Conservation (phyloP, 2,113 vertebrate genomes). For the Pangasianodon gigas region DNA sequence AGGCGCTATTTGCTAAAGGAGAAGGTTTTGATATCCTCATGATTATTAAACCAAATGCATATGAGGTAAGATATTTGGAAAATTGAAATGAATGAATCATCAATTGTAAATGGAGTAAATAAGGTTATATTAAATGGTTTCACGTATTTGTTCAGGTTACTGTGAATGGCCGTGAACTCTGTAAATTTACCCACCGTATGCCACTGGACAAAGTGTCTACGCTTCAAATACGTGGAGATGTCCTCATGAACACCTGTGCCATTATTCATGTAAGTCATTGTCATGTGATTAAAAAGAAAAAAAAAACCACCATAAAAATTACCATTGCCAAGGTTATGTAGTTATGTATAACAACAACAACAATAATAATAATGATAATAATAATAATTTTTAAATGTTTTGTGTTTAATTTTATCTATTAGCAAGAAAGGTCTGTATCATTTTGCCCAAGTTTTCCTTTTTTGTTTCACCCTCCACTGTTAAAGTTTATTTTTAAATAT, state of each 20-base stretch:
- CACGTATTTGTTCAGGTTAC: neutral
- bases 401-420: neutral
- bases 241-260: constrained; percentile 3
- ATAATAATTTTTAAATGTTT: neutral
- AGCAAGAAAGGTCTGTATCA: neutral
- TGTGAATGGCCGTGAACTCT: neutral
- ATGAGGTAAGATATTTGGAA: neutral
- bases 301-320: neutral
- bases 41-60: neutral
- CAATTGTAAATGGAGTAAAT: neutral
- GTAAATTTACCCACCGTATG: neutral
- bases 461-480: neutral
- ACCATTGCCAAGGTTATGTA: neutral
- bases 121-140: neutral
- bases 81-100: neutral
- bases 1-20: neutral
- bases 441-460: neutral
- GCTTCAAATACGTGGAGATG: neutral
- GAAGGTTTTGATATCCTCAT: constrained; percentile 7
- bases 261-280: constrained; percentile 4
- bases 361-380: neutral
- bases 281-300: neutral
- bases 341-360: neutral
- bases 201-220: neutral
- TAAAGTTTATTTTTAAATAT: neutral